Evolutionary conservation across 2,113 vertebrate species (phyloP), one percentile per base, ranked within the genome.

Genomic region (Fulmarus glacialis): DNA sequence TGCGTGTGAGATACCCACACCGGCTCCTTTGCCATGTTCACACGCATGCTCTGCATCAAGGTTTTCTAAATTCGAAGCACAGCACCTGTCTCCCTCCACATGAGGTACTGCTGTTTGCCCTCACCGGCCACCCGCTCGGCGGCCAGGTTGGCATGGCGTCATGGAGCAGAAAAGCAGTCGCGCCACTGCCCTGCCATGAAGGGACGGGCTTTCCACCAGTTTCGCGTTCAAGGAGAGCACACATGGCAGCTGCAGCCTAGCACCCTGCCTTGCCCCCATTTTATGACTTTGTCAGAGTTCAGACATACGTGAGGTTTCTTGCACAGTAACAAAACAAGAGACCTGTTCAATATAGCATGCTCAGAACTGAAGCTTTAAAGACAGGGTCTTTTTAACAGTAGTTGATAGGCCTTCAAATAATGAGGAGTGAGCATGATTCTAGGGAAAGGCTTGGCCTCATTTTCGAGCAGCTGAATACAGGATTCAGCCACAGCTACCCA

Each of bases 401-500:
- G 32, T 87, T 84, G 26, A 48, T 84, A 74, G 43, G 32, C 24
- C 26, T 92, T 92, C 72, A 89, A 74, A 90, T 88, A 93, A 90
- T 74, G 67, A 78, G 32, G 19, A 90, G 27, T 13, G 36, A 93
- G 38, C 47, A 81, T 24, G 81, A 92, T 88, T 58, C 79, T 67
- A 30, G 12, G 11, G 38, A 89, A 93, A 87, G 16, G 34, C 55
- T 93, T 95, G 82, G 64, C 93, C 64, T 94, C 24, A 0, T 96
- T 97, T 95, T 95, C 59, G 45, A 72, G 24, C 18, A 89, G 56
- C 38, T 48, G 40, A 94, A 79, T 52, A 64, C 21, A 84, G 79
- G 68, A 95, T 92, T 87, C 60, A 96, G 80, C 15, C 43, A 56
- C 53, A 92, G 90, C 72, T 91, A 82, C 40, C 42, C 90, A 91